These are phyloP conservation scores for Melanocharis versteri DNA, from an alignment of 2,113 vertebrate species.

Conservation along the genomic window DNA sequence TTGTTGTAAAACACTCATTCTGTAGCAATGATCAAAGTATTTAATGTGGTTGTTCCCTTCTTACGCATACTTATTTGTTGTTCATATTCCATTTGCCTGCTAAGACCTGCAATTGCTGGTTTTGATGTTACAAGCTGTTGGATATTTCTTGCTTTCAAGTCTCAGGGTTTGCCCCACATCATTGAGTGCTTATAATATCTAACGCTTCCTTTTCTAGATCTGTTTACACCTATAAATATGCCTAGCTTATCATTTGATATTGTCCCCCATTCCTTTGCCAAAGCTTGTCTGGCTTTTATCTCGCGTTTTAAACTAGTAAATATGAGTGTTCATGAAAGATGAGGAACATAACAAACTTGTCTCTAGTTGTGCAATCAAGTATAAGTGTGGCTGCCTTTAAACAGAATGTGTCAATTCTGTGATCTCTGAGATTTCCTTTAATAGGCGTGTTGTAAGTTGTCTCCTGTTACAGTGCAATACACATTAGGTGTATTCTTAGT, in stretches of 20 bases:
- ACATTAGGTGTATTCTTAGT: conserved; percentile 26
- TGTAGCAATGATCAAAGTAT: not conserved
- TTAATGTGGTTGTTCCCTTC: not conserved
- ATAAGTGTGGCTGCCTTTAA: not conserved
- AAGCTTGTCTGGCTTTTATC: not conserved
- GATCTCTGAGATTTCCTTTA: not conserved
- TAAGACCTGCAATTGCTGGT: conserved; percentile 25
- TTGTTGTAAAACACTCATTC: not conserved
- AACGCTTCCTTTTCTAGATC: conserved; percentile 20
- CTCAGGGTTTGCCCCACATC: not conserved
- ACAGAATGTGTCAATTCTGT: conserved; percentile 24
- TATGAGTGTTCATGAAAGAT: not conserved
- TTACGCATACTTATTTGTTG: not conserved
- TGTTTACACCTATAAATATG: conserved; percentile 23
- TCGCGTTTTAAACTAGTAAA: conserved; percentile 17
- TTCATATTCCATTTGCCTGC: conserved; percentile 1
- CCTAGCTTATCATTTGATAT: conserved; percentile 10
- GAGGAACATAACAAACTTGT: conserved; percentile 24
- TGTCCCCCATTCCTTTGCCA: conserved; percentile 5
- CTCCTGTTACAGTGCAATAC: conserved; percentile 3
- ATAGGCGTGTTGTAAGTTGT: conserved; percentile 42
- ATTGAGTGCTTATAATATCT: not conserved
- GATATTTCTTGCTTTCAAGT: conserved; percentile 47
- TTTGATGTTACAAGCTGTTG: conserved; percentile 29
- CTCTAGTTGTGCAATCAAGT: conserved; percentile 17